These are phyloP conservation scores for Echinarachnius parma DNA, from an alignment of 53 echinoderm and acorn worm species.

Conservation along the genomic window DNA sequence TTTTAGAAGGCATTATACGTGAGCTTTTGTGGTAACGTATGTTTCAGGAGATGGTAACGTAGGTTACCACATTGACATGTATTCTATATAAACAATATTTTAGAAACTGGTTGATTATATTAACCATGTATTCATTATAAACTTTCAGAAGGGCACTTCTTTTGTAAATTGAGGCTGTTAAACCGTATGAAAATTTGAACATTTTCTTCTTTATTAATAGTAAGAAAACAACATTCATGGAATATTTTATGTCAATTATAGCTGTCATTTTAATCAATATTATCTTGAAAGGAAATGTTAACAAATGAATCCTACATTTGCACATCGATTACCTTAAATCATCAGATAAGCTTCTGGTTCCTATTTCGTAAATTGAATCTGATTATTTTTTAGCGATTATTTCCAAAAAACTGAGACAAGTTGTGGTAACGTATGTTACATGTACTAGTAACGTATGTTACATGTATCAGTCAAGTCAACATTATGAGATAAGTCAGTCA, in stretches of 20 bases:
- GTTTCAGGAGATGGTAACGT: constrained; percentile 8
- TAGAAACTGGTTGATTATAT: too few relatives aligned
- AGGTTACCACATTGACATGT: constrained; percentile 1
- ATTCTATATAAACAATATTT: background rate
- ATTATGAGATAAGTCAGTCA: background rate
- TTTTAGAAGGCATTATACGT: background rate
- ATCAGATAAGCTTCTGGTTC: background rate
- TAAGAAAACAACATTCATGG: too few relatives aligned
- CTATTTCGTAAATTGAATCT: background rate
- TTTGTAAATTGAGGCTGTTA: background rate
- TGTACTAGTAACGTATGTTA: constrained; percentile 2
- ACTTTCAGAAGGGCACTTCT: constrained; percentile 2
- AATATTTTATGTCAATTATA: background rate
- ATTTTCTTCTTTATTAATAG: too few relatives aligned
- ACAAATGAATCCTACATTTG: background rate
- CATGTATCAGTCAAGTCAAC: background rate
- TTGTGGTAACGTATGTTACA: constrained; percentile 21
- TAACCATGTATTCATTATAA: background rate
- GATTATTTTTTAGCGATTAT: background rate
- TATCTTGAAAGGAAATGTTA: background rate
- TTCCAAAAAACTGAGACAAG: background rate
- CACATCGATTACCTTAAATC: background rate
- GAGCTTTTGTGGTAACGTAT: constrained; percentile 4
- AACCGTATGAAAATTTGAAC: too few relatives aligned
- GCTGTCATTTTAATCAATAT: background rate